Percentiles rank a stretch among this genome's conserved stretches.
phyloP scores from a whole-genome alignment of 2,113 vertebrate genomes.

The Spermophilus dauricus region DNA sequence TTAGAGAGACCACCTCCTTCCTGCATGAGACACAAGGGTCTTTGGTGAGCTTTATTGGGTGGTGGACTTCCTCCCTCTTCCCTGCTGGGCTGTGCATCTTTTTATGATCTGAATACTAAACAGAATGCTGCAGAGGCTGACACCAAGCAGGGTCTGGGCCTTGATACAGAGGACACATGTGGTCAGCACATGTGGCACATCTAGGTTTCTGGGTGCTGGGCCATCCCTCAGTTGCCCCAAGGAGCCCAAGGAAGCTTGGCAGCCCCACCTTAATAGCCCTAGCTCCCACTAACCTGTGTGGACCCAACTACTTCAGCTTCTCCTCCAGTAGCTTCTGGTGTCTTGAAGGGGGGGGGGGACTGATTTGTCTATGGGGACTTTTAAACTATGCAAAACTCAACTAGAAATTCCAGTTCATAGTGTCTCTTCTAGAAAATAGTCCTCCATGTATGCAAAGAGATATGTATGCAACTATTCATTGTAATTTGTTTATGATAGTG shows the following conservation, averaged over 20 bases:
- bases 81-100: neutral
- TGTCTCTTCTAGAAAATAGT: neutral
- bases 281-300: neutral
- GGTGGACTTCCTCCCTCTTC: neutral
- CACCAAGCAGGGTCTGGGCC: neutral
- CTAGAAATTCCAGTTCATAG: neutral
- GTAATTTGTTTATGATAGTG: neutral
- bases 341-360: neutral
- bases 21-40: neutral
- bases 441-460: neutral
- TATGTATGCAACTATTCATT: neutral
- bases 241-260: neutral
- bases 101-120: neutral
- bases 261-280: neutral
- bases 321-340: neutral
- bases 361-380: neutral
- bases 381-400: neutral
- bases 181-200: neutral
- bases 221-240: neutral
- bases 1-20: neutral
- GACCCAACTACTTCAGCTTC: neutral
- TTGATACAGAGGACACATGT: neutral
- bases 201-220: neutral
- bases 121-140: neutral
- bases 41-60: neutral